Conservation (phyloP, 2,113 vertebrate genomes). For the Macheiramphus alcinus region DNA sequence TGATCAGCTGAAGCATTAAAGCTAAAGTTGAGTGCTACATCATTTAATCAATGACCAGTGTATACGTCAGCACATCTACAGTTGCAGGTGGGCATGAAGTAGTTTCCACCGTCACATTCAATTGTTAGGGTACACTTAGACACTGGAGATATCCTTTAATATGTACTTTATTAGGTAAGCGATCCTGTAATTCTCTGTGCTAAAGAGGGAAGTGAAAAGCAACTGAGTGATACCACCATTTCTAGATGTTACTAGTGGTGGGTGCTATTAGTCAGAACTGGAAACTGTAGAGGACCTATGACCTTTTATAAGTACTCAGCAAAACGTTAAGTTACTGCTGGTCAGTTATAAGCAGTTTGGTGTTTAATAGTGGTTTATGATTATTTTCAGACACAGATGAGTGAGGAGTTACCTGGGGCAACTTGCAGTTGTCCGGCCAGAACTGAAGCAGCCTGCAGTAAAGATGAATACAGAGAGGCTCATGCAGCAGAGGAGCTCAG, state of each 20-base stretch:
- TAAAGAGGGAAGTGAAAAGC: background rate
- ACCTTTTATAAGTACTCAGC: background rate
- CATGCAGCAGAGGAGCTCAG: background rate
- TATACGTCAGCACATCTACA: background rate
- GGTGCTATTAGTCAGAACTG: background rate
- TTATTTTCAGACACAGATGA: background rate
- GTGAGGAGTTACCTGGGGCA: background rate
- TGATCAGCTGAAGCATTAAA: background rate
- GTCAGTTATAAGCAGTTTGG: background rate
- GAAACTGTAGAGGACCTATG: background rate
- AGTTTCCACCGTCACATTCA: background rate
- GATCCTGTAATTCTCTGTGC: background rate
- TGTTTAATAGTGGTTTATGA: background rate
- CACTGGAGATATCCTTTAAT: background rate
- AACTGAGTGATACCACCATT: background rate
- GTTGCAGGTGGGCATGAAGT: background rate
- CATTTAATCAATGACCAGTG: background rate
- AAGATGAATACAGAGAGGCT: background rate
- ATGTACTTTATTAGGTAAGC: background rate
- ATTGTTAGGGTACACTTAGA: background rate
- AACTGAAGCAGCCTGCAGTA: background rate
- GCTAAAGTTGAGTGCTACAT: background rate
- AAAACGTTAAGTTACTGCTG: background rate
- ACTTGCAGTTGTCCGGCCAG: background rate
- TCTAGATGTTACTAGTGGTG: background rate